Percentiles rank a stretch among this genome's conserved stretches.
phyloP scores from a whole-genome alignment of 2,113 vertebrate species.

The Epinephelus fuscoguttatus region DNA sequence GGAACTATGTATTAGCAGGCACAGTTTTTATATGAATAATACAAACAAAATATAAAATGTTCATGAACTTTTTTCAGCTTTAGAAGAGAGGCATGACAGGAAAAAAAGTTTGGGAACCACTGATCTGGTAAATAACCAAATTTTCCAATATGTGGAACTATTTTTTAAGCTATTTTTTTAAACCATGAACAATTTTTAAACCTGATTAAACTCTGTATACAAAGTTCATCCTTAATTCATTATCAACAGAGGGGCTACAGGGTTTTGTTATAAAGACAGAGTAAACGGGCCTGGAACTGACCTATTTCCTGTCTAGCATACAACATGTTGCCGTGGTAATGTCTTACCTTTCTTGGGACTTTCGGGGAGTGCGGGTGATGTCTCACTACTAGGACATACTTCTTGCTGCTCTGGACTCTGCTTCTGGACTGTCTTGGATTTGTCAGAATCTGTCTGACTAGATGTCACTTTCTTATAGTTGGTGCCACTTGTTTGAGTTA shows the following conservation, averaged over 20 bases:
- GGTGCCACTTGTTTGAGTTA: conserved; percentile 29
- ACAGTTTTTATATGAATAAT: no score
- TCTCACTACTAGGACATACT: conserved; percentile 24
- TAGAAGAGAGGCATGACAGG: no score
- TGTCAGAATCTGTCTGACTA: conserved; percentile 48
- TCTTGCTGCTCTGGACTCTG: conserved; percentile 56
- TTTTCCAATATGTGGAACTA: not conserved
- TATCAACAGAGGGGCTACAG: not conserved
- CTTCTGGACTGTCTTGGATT: conserved; percentile 23
- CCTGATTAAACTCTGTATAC: conserved; percentile 6
- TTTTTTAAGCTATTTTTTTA: no score
- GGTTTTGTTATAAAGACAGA: not conserved
- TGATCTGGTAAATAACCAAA: not conserved
- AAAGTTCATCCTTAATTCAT: not conserved
- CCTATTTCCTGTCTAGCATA: not conserved
- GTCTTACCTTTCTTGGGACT: conserved; percentile 75
- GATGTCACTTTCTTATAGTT: conserved; percentile 41
- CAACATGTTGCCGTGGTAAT: not conserved
- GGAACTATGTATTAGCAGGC: no score
- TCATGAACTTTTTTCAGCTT: no score
- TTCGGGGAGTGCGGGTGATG: not conserved
- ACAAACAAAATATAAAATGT: no score
- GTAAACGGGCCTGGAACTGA: not conserved
- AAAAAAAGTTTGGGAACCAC: no score
- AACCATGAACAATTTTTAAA: not conserved